These are phyloP conservation scores for Zosterops borbonicus DNA, from an alignment of 2,113 vertebrate species.

Conservation along the genomic window DNA sequence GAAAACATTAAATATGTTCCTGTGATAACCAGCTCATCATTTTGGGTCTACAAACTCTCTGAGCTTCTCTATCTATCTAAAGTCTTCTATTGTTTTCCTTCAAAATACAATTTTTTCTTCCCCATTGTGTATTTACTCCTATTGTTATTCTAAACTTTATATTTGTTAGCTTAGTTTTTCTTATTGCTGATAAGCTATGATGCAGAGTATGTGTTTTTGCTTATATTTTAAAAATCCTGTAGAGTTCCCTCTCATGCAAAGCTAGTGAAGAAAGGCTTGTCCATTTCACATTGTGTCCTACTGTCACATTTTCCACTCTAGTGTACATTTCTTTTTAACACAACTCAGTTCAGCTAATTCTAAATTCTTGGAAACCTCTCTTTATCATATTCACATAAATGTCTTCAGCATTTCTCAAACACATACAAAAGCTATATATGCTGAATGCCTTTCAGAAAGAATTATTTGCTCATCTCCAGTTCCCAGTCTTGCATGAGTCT, in stretches of 20 bases:
- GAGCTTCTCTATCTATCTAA: not conserved
- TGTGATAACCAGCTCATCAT: not conserved
- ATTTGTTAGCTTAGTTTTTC: not conserved
- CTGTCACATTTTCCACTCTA: not conserved
- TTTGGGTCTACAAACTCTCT: not conserved
- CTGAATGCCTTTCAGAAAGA: not conserved
- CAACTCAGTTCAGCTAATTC: not conserved
- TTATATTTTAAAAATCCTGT: not conserved
- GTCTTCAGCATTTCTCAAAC: not conserved
- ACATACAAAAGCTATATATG: not conserved
- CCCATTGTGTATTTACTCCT: not conserved
- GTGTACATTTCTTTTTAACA: not conserved
- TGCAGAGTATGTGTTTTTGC: not conserved
- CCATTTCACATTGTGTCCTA: not conserved
- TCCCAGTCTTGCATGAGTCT: not conserved
- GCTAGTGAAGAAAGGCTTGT: not conserved
- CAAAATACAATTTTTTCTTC: not conserved
- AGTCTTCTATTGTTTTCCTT: not conserved
- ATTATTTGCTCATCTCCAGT: not conserved
- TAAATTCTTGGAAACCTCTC: not conserved
- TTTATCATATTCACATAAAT: not conserved
- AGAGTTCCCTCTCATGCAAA: not conserved
- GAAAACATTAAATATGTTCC: not conserved
- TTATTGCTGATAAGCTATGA: not conserved
- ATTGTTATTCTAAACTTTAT: not conserved